Percentiles rank a stretch among this genome's conserved stretches.
phyloP scores from a whole-genome alignment of 2,888 invertebrate species.

The Itoplectis maculator region DNA sequence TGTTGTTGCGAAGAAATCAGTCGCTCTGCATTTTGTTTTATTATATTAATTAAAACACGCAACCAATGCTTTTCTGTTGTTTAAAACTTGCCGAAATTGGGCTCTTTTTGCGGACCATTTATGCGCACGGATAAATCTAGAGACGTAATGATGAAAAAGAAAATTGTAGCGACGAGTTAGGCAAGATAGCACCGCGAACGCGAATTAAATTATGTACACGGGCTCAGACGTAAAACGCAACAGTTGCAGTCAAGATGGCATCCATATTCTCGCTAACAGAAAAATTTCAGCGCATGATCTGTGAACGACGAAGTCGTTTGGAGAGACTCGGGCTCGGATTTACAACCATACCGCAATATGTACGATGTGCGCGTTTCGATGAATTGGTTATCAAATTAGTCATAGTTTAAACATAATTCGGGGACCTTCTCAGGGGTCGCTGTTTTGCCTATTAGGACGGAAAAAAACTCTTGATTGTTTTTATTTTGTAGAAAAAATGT shows the following conservation, averaged over 20 bases:
- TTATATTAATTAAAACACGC: not conserved
- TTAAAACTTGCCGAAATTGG: not conserved
- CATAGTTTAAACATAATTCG: not conserved
- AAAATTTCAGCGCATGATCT: not conserved
- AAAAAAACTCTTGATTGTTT: not conserved
- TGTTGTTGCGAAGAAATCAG: not conserved
- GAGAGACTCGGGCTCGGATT: not conserved
- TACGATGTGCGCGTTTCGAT: constrained; percentile 1
- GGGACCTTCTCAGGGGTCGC: not conserved
- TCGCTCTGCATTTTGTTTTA: not conserved
- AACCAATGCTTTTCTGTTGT: not conserved
- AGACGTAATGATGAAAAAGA: not conserved
- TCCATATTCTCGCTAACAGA: constrained; percentile 1
- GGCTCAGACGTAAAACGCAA: constrained; percentile 35
- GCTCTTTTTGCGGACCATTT: not conserved
- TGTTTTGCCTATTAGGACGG: not conserved
- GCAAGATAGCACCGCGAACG: constrained; percentile 7
- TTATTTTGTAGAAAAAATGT: too few species aligned
- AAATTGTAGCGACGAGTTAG: not conserved
- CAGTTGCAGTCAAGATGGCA: constrained; percentile 9
- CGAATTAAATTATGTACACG: constrained; percentile 27
- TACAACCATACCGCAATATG: not conserved
- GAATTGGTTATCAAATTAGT: not conserved
- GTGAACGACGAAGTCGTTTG: not conserved
- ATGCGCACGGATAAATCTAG: not conserved